Evolutionary conservation across 2,113 vertebrate genomes (phyloP), one percentile per base, ranked within the genome.

Genomic region (Myotis brandtii): DNA sequence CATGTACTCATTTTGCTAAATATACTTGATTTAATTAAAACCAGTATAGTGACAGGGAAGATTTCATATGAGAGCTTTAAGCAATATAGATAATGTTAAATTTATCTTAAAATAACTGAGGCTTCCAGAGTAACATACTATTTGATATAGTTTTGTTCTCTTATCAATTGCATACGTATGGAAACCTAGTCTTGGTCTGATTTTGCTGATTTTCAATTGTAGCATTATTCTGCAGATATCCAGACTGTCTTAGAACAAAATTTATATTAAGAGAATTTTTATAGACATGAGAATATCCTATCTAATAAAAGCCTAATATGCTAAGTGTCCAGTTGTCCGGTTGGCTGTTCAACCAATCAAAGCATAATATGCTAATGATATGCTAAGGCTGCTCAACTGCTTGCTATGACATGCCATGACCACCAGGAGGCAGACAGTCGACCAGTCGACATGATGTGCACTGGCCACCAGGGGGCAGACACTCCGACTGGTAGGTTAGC

Each of bases 151-250:
- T 48, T 93, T 88, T 93, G 32, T 92, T 76, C 89, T 80, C 34
- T 70, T 77, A 70, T 40, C 25, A 5, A 50, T 87, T 94, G 6
- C 21, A 56, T 93, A n/a, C 11, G 69, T 84, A 8, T 50, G 34
- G 75, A 89, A 80, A 46, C n/a, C 43, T 79, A 34, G 82, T 87
- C 23, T 85, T 95, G 11, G 30, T 80, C 92, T 96, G 37, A 62
- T 87, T 84, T 85, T 85, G 30, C 37, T 50, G 18, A 75, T 54
- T 88, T 87, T 75, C 54, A 90, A 91, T 95, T n/a, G 92, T 94
- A 85, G 3, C 48, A 59, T 75, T 84, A 21, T n/a, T 95, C 84
- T 88, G 20, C 30, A 88, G 21, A 54, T 91, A 86, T 7, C 7
- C 21, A 79, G 23, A 85, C 2, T 59, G 1, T 67, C 17, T 66